Evolutionary conservation across 2,888 invertebrate species (phyloP).

Genomic region (Drosophila flavopinicola): DNA sequence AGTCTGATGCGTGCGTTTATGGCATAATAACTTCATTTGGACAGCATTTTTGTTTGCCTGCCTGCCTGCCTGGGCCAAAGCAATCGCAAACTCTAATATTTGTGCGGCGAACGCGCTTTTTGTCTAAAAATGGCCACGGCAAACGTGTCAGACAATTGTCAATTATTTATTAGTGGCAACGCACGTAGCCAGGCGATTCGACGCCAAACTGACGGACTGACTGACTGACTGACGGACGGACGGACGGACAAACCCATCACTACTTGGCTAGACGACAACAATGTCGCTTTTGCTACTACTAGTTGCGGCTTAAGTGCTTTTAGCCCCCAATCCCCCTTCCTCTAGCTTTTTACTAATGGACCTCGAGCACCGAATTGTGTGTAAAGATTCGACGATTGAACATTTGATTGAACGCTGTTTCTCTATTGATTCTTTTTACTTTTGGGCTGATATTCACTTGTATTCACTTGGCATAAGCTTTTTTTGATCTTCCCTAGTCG

Average conservation of each 20-base stretch:
- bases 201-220: conserved; percentile 14
- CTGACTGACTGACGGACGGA: conserved; percentile 12
- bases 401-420: conserved; percentile 40
- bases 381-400: conserved; percentile 12
- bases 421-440: neutral
- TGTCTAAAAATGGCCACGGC: conserved; percentile 78
- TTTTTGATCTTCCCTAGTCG: neutral
- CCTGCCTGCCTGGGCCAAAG: conserved; percentile 30
- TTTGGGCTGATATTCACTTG: conserved; percentile 11
- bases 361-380: conserved; percentile 17
- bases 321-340: conserved; percentile 12
- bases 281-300: conserved; percentile 39
- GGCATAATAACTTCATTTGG: conserved; percentile 83
- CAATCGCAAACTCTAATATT: conserved; percentile 50
- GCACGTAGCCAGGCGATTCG: conserved; percentile 64
- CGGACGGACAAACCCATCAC: conserved; percentile 3
- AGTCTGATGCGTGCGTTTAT: conserved; percentile 82
- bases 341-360: conserved; percentile 22
- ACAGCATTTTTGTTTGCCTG: conserved; percentile 73
- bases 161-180: conserved; percentile 79
- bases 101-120: conserved; percentile 57
- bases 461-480: conserved; percentile 3
- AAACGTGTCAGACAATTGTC: conserved; percentile 78
- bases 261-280: conserved; percentile 55
- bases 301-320: conserved; percentile 57